Evolutionary conservation across 2,888 invertebrate genomes (phyloP), one percentile per base, ranked within the genome.

Genomic region (Phortica okadai): DNA sequence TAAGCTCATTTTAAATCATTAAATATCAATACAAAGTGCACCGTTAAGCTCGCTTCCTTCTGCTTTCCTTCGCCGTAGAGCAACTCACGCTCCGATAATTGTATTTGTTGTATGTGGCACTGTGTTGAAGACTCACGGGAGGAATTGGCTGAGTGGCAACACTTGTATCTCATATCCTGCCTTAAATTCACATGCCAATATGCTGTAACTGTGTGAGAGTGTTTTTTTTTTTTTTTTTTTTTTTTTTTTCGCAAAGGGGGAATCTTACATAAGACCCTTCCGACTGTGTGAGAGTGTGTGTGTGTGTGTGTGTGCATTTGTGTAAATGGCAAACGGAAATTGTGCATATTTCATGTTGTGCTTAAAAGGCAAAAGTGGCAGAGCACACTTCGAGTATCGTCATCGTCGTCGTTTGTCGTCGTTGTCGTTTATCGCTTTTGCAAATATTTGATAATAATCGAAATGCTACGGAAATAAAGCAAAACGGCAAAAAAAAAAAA

Each of bases 291-390:
- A n/a, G n/a, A n/a, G 44, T 64, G 56, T 59, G 45, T 77, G 56
- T 77, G 64, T 67, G 59, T 74, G 69, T 76, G 59, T 73, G 58
- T 77, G 50, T 69, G 78, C 50, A 25, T 62, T 58, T 75, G 75
- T 78, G 69, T 58, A 72, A 67, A 69, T 74, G 59, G 67, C 78
- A 78, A 84, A 80, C 81, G 82, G 76, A 80, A 84, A 81, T 83
- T 74, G 74, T 74, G 81, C 85, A 81, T 80, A 72, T 72, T 72
- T 72, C 70, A 72, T 72, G 44, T 56, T 33, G 70, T 72, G 56
- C 70, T 72, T 14, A 56, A 72, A 72, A 56, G 33, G 41, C n/a
- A 72, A 72, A 72, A 72, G 33, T 72, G 56, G 54, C 56, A 6
- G 50, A 69, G 21, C 44, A 44, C 45, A 16, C 45, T 16, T 16